These are phyloP conservation scores for Chrysolina oricalcia DNA, from an alignment of 2,888 invertebrate genomes.

Conservation along the genomic window DNA sequence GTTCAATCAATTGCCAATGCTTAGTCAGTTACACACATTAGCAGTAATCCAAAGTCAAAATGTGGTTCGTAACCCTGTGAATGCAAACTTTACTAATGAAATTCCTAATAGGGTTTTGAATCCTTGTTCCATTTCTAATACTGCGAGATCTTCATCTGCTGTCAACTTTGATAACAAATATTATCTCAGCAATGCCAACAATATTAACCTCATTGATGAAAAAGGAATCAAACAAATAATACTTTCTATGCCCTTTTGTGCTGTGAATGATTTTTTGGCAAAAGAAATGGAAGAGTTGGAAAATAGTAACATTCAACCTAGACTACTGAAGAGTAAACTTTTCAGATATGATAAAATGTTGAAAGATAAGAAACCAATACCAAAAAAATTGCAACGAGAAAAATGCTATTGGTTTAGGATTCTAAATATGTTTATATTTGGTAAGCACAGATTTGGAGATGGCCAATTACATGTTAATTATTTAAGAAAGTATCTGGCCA, in stretches of 20 bases:
- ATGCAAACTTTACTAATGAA: not conserved
- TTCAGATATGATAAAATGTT: slow-evolving; percentile 29
- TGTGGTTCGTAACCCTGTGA: not conserved
- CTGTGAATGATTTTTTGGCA: slow-evolving; percentile 40
- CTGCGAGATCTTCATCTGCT: not conserved
- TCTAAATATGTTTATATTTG: slow-evolving; percentile 61
- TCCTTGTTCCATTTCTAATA: not conserved
- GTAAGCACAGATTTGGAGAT: slow-evolving; percentile 48
- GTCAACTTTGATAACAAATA: not conserved
- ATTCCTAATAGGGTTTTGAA: not conserved
- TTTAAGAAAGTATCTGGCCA: slow-evolving; percentile 51
- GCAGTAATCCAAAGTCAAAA: not conserved
- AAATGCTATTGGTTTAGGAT: slow-evolving; percentile 48
- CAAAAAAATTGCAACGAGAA: slow-evolving; percentile 37
- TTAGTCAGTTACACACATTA: not conserved
- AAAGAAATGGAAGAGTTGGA: slow-evolving; percentile 42
- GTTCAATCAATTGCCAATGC: not conserved
- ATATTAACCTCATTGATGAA: slow-evolving; percentile 34
- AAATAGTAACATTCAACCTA: slow-evolving; percentile 29
- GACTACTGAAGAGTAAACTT: slow-evolving; percentile 33
- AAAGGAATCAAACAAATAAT: slow-evolving; percentile 37
- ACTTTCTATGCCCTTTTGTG: slow-evolving; percentile 9
- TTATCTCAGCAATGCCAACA: not conserved
- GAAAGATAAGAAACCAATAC: slow-evolving; percentile 6
- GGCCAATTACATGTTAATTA: slow-evolving; percentile 54